These are phyloP conservation scores for Tenthredo livida DNA, from an alignment of 2,888 invertebrate species.

Conservation along the genomic window DNA sequence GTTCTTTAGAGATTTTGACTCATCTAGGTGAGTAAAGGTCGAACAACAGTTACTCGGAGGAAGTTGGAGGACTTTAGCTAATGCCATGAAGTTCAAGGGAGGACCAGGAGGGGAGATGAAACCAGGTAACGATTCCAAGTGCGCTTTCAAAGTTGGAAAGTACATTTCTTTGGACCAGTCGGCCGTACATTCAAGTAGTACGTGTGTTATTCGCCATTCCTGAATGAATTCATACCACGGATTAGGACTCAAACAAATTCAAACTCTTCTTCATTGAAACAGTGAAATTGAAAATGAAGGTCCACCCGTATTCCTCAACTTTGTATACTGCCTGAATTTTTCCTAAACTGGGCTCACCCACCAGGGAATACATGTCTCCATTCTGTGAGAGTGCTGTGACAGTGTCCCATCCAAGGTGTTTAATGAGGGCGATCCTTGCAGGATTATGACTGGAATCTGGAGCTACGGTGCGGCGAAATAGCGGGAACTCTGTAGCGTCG, in stretches of 20 bases:
- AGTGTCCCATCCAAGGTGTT: constrained; percentile 90
- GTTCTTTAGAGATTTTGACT: constrained; percentile 24
- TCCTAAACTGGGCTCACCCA: constrained; percentile 67
- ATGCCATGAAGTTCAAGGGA: background rate
- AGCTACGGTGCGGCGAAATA: constrained; percentile 93
- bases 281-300: background rate
- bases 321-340: background rate
- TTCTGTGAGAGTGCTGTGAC: constrained; percentile 94
- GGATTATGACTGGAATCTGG: constrained; percentile 95
- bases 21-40: background rate
- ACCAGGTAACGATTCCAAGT: background rate
- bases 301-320: background rate
- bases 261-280: background rate
- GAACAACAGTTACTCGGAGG: background rate
- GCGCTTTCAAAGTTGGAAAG: background rate
- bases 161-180: background rate
- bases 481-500: constrained; percentile 92
- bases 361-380: constrained; percentile 90
- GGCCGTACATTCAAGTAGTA: too few relatives aligned
- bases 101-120: background rate
- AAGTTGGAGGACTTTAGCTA: background rate
- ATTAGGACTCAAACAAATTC: background rate
- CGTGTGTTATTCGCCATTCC: too few relatives aligned
- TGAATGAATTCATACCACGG: too few relatives aligned
- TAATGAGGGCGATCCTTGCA: constrained; percentile 91